Base-by-base conservation (phyloP, 2,797 vertebrate species). In the Sebastiscus tertius region DNA sequence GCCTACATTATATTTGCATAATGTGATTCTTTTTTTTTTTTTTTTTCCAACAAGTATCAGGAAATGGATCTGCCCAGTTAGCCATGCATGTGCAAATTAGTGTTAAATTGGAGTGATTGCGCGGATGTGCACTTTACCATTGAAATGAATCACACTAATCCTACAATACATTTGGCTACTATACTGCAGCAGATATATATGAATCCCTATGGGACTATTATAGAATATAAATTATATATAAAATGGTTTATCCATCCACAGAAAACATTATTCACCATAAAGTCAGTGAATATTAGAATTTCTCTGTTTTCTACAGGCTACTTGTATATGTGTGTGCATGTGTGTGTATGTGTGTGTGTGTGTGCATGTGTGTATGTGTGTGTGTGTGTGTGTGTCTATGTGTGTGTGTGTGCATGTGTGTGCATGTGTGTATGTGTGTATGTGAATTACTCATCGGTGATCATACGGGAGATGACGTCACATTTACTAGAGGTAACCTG, bases 401-500 rank as follows among this genome's bases (percentile, higher is more conserved):
- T 12, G 27, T 24, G 42, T 42, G 31, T 34, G 56, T 31, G 20
- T 14, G 70, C 36, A 34, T 31, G 31, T 62, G 59, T 42, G 62
- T 27, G 66, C 13, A 54, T 22, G 39, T 20, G 27, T 18, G 29
- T 24, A 46, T 20, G 65, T 12, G 49, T 33, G 33, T 12, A 27
- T 13, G 22, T 9, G 52, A 66, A 58, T 89, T 84, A 87, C 72
- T 86, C 86, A 88, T 88, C 63, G 55, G 27, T 58, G 72, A 46
- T 58, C 69, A 79, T 63, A 79, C 80, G 46, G 76, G 59, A 75
- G 76, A 90, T 91, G 87, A 95, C 90, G 92, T 95, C 93, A 93
- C 77, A 75, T 77, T 77, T 26, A 70, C 81, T 1, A 29, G 67
- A 58, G 72, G 75, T 74, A 75, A 62, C 61, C 71, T 70, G 56